Evolutionary conservation across 1,140 invertebrate species (phyloP), one percentile per base, ranked within the genome.

Genomic region (Zaprionus nigranus): DNA sequence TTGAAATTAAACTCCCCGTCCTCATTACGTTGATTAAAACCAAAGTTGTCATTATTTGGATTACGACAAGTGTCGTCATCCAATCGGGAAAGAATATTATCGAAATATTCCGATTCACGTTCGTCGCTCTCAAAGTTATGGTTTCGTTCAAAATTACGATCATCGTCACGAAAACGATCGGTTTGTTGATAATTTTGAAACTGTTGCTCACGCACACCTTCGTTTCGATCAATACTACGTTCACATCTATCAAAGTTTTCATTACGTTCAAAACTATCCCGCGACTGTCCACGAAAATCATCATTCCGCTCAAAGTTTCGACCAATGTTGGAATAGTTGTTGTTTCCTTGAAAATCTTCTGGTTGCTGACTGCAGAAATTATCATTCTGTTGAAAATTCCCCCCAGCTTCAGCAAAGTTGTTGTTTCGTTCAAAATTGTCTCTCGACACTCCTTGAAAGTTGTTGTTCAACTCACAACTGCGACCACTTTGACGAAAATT

Each of bases 11-110:
- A 17, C 0, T 56, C 5, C 2, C 9, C 20, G 12, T 51, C 34
- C 34, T 24, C 34, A n/a, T 43, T 6, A 6, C 38, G 22, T 13
- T 20, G 40, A 34, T 62, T 34, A 4, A 30, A 17, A 28, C 6
- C 17, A 34, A 15, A 26, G 12, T 30, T 20, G 20, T 40, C 49
- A 5, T 13, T 56, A 62, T 49, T 63, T 24, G 38, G 15, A 36
- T 56, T 63, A 24, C 38, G 26, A 20, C 1, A 34, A 17, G 22
- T 49, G 13, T 34, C 20, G 13, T 34, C 26, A 24, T 38, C 34
- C 34, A 54, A 70, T 56, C 53, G 20, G 20, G 26, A 6, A 24
- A 17, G 30, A n/a, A 28, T 40, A 22, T 63, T 20, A 20, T 26
- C n/a, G 5, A 22, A 56, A 46, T 28, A 4, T 28, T 60, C 46